phyloP scores from a whole-genome alignment of 2,888 invertebrate species.

The Microctonus aethiopoides region DNA sequence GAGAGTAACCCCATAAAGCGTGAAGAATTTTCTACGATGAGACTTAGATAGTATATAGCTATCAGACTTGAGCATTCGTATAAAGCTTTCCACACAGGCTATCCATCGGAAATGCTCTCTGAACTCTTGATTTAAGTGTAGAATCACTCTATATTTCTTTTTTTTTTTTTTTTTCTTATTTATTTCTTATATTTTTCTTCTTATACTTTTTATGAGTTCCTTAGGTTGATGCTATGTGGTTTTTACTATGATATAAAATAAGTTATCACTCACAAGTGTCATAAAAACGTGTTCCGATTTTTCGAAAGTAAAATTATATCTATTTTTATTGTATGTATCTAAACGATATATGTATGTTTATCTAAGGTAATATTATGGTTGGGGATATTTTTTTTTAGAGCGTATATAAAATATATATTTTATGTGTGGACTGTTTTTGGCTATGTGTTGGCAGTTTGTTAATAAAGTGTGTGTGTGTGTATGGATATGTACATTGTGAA shows the following conservation, averaged over 20 bases:
- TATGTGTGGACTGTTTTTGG: not conserved
- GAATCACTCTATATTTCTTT: not conserved
- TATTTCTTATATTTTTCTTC: not conserved
- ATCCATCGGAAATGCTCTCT: not conserved
- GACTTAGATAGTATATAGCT: not conserved
- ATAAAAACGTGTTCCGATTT: not conserved
- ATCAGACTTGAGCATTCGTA: constrained; percentile 6
- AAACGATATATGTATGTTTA: not conserved
- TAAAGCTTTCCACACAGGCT: constrained; percentile 6
- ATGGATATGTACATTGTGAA: constrained; percentile 1
- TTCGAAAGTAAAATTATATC: not conserved
- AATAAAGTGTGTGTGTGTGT: not conserved
- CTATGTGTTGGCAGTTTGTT: not conserved
- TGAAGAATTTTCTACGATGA: constrained; percentile 10
- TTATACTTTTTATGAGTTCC: not conserved
- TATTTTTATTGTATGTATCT: not conserved
- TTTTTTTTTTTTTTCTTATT: no score
- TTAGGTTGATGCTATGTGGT: not conserved
- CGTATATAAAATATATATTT: not conserved
- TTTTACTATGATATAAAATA: constrained; percentile 1
- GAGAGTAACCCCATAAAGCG: constrained; percentile 11
- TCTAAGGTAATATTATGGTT: not conserved
- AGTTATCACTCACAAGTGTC: not conserved
- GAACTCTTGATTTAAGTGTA: constrained; percentile 8
- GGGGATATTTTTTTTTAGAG: not conserved